These are phyloP conservation scores for Polypedilum pembai DNA, from an alignment of 1,140 invertebrate genomes.

Conservation along the genomic window DNA sequence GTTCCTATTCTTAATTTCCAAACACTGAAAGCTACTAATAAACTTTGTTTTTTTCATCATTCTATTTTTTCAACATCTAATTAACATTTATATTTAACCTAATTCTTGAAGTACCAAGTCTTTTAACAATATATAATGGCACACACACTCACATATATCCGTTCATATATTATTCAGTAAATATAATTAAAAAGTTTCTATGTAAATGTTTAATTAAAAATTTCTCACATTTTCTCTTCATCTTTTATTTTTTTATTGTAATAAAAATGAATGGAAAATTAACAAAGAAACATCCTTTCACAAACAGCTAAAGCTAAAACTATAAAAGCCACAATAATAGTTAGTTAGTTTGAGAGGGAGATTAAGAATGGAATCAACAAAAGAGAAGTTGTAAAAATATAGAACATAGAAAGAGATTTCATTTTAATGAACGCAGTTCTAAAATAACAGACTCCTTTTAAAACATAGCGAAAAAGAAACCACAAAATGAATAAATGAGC, in stretches of 20 bases:
- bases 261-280: background rate
- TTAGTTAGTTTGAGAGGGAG: background rate
- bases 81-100: no score
- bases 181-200: slow-evolving; percentile 8
- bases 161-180: no score
- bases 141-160: background rate
- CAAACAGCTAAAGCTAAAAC: background rate
- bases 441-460: no score
- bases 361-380: background rate
- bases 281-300: background rate
- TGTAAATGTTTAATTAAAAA: slow-evolving; percentile 20
- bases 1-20: no score
- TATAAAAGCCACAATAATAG: slow-evolving; percentile 19
- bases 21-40: no score
- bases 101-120: no score
- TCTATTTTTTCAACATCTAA: no score
- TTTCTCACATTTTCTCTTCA: background rate
- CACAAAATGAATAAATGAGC: background rate
- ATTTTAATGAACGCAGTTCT: no score
- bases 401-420: no score
- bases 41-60: no score
- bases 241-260: background rate
- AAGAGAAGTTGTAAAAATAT: no score
- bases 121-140: background rate
- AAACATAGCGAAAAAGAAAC: no score